Conservation (phyloP, 2,797 vertebrate genomes). For the Vespertilio murinus region DNA sequence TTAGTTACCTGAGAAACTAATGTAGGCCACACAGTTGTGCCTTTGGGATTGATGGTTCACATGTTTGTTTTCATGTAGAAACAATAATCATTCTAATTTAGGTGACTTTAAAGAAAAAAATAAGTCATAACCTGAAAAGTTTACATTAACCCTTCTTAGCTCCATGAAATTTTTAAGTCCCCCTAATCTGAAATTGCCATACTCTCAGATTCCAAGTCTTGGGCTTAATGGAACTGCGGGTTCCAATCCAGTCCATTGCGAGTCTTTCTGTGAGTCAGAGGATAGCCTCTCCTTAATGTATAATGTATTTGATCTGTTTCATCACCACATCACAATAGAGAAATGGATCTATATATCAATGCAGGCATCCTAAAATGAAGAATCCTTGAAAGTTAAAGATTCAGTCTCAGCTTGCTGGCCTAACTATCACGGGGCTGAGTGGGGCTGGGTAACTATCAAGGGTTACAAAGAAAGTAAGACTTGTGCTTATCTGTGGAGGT, state of each 20-base stretch:
- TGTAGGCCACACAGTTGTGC: not conserved
- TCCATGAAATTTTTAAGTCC: not conserved
- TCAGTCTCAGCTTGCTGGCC: too few relatives aligned
- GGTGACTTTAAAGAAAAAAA: not conserved
- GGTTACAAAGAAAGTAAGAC: not conserved
- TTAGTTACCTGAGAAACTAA: constrained; percentile 1
- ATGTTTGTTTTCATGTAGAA: constrained; percentile 34
- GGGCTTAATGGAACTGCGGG: not conserved
- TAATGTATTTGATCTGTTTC: not conserved
- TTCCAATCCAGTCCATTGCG: not conserved
- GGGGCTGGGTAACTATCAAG: too few relatives aligned
- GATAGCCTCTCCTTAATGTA: not conserved
- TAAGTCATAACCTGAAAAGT: not conserved
- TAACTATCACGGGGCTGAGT: too few relatives aligned
- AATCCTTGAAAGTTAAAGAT: too few relatives aligned
- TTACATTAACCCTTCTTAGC: not conserved
- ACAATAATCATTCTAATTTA: not conserved
- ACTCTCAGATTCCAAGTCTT: not conserved
- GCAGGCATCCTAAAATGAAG: not conserved
- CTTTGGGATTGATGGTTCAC: not conserved
- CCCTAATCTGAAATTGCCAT: not conserved
- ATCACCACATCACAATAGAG: not conserved
- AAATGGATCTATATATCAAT: not conserved
- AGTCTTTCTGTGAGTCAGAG: not conserved
- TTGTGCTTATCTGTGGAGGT: not conserved